These are phyloP conservation scores for Parauchenoglanis punctatus DNA, from an alignment of 2,797 vertebrate genomes.

Conservation along the genomic window DNA sequence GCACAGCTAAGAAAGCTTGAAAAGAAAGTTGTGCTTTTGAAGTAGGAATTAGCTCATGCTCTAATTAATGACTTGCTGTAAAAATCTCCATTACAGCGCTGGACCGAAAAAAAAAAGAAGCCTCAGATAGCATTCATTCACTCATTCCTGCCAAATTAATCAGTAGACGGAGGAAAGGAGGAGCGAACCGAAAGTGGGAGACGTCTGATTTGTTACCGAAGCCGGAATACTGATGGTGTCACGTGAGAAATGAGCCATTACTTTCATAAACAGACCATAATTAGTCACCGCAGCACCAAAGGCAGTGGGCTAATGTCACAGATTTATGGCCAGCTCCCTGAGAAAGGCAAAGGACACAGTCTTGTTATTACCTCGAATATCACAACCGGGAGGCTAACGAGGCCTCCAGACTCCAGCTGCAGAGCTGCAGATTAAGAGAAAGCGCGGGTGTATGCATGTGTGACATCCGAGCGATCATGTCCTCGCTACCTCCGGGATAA, in stretches of 20 bases:
- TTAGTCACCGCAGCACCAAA: constrained; percentile 68
- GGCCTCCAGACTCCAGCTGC: constrained; percentile 30
- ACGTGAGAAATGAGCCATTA: constrained; percentile 67
- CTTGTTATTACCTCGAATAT: constrained; percentile 60
- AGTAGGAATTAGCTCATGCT: constrained; percentile 61
- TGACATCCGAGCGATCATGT: constrained; percentile 28
- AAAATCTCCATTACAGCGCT: constrained; percentile 60
- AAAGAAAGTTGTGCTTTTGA: constrained; percentile 42
- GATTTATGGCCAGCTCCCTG: constrained; percentile 68
- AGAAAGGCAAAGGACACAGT: constrained; percentile 69
- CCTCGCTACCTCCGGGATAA: constrained; percentile 45
- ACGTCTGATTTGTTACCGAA: constrained; percentile 39
- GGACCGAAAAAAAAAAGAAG: constrained; percentile 8
- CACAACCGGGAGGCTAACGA: constrained; percentile 33
- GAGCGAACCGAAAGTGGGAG: constrained; percentile 1
- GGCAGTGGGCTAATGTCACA: constrained; percentile 70
- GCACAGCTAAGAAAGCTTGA: neutral
- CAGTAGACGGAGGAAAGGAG: constrained; percentile 8
- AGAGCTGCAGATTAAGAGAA: constrained; percentile 17
- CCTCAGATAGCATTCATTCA: constrained; percentile 49
- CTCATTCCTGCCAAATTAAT: constrained; percentile 35
- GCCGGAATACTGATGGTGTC: constrained; percentile 57
- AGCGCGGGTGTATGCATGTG: neutral
- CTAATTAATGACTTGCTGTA: constrained; percentile 63
- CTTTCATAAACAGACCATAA: constrained; percentile 74